These are phyloP conservation scores for Rhamphomyia laevipes DNA, from an alignment of 2,888 invertebrate species.

Conservation along the genomic window DNA sequence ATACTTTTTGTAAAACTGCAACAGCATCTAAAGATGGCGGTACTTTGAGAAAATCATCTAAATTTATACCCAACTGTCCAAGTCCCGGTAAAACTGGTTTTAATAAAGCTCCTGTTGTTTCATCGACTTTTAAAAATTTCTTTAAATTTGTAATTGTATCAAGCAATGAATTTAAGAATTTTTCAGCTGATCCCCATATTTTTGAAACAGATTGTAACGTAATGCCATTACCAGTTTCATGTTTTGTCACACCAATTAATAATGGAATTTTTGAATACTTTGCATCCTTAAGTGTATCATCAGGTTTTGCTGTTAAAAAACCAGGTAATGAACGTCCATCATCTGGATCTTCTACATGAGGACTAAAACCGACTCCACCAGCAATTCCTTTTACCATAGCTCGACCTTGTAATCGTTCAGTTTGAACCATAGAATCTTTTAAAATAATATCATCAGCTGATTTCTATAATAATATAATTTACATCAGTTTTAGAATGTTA, in stretches of 20 bases:
- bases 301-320: slow-evolving; percentile 49
- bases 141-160: slow-evolving; percentile 24
- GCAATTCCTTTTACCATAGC: slow-evolving; percentile 53
- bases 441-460: slow-evolving; percentile 29
- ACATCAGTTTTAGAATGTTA: no score
- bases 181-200: slow-evolving; percentile 28
- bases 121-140: slow-evolving; percentile 25
- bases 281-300: slow-evolving; percentile 45
- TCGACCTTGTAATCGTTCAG: slow-evolving; percentile 43
- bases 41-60: slow-evolving; percentile 29
- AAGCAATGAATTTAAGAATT: slow-evolving; percentile 26
- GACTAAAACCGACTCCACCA: slow-evolving; percentile 49
- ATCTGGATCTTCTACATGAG: slow-evolving; percentile 53
- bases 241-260: slow-evolving; percentile 59
- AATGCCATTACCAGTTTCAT: slow-evolving; percentile 47
- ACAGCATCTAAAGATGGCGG: slow-evolving; percentile 25
- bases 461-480: slow-evolving; percentile 21
- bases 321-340: slow-evolving; percentile 57
- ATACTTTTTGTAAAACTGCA: slow-evolving; percentile 29
- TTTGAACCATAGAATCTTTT: slow-evolving; percentile 47
- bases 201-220: slow-evolving; percentile 23
- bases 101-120: slow-evolving; percentile 25
- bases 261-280: slow-evolving; percentile 49
- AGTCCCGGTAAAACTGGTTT: slow-evolving; percentile 28
- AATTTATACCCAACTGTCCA: slow-evolving; percentile 21